phyloP scores from a whole-genome alignment of 2,797 vertebrate species.

The Amazona finschi region DNA sequence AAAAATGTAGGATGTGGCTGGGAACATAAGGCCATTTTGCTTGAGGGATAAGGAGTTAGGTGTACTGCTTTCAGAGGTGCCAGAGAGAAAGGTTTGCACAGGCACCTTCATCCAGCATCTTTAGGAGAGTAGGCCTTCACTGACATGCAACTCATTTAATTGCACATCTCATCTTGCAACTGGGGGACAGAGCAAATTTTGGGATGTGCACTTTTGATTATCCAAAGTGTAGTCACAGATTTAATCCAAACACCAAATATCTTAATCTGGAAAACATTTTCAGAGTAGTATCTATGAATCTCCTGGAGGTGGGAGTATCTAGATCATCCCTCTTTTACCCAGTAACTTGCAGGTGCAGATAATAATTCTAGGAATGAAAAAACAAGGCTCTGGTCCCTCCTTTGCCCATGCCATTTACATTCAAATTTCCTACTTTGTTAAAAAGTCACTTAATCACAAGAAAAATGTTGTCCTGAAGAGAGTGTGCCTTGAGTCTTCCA shows the following conservation, averaged over 20 bases:
- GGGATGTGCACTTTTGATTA: not conserved
- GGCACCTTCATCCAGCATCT: not conserved
- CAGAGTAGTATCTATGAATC: not conserved
- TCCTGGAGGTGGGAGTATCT: not conserved
- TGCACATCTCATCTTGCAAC: fast-evolving
- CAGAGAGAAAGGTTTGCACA: not conserved
- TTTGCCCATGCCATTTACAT: not conserved
- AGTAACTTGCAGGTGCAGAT: not conserved
- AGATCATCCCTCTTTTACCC: not conserved
- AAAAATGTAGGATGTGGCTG: not conserved
- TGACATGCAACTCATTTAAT: not conserved
- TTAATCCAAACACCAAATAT: not conserved
- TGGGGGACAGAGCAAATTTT: not conserved
- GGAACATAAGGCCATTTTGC: not conserved
- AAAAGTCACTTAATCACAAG: not conserved
- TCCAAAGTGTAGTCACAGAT: not conserved
- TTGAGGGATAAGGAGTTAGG: not conserved
- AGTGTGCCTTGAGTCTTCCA: slow-evolving; percentile 49
- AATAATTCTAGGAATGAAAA: not conserved
- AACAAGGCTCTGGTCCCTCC: not conserved
- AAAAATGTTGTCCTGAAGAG: slow-evolving; percentile 11
- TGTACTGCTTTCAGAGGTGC: not conserved
- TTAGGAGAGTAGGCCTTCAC: not conserved
- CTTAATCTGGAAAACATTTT: not conserved
- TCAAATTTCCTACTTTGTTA: not conserved